Conservation (phyloP, 53 echinoderm and acorn worm species). For the Luidia sarsii region DNA sequence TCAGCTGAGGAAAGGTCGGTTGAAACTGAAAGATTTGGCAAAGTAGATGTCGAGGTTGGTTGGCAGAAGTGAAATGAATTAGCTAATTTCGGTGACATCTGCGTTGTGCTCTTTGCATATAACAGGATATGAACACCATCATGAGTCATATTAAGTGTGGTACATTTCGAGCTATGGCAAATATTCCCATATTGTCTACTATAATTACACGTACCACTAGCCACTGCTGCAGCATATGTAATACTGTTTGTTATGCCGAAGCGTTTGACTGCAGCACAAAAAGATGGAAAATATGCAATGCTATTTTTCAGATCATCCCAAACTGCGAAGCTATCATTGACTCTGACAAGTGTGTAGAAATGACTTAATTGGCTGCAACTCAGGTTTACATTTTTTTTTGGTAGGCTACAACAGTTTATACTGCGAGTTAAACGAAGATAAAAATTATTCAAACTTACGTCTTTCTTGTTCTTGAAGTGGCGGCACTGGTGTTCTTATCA, state of each 20-base stretch:
- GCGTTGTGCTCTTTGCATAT: not conserved
- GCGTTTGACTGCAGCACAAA: conserved; percentile 20
- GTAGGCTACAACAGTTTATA: no score
- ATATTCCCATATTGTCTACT: not conserved
- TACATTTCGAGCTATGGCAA: conserved; percentile 2
- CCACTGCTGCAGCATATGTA: conserved; percentile 5
- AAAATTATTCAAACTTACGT: no score
- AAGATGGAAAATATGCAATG: not conserved
- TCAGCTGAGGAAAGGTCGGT: not conserved
- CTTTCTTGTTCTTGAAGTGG: no score
- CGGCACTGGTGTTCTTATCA: no score
- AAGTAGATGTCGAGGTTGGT: conserved; percentile 9
- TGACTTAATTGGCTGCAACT: no score
- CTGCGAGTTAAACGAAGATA: no score
- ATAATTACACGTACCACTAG: not conserved
- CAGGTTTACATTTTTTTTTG: no score
- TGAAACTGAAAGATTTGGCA: not conserved
- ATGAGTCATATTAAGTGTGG: not conserved
- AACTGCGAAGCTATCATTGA: not conserved
- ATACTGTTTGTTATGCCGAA: not conserved
- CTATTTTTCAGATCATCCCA: conserved; percentile 15
- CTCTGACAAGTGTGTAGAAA: conserved; percentile 19
- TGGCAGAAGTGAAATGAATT: not conserved
- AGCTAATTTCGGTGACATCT: not conserved
- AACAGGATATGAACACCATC: conserved; percentile 18